Base-by-base conservation (phyloP, 2,888 invertebrate species). In the Phanerotoma sp. region DNA sequence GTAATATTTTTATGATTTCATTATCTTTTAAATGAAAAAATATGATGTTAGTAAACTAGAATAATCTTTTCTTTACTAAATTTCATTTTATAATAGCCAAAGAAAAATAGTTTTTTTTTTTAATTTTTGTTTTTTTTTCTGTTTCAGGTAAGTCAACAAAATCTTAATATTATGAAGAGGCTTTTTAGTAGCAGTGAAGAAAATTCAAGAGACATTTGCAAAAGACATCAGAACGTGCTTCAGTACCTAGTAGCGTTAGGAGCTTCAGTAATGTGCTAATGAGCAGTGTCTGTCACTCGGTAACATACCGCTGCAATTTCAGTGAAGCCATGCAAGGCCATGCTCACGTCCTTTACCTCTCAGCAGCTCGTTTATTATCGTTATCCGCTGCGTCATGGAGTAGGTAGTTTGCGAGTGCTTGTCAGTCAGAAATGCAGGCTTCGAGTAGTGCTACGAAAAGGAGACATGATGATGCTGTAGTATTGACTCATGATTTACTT, bases 121-220 rank as follows among this genome's bases (percentile, higher is more conserved):
- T 21, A 30, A 18, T 38, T n/a, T 13, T 32, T 52, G 42, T 16
- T 22, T 33, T 35, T 25, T 38, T 33, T 15, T 57, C 37, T 64
- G 57, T 69, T 69, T 57, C 63, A 69, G 69, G 69, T 69, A 60
- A 67, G 69, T 41, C 13, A 21, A 6, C 21, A 28, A n/a, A 7
- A 25, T 9, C 25, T 25, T 25, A 25, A 25, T 25, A 25, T 5
- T 9, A 25, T 25, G 25, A 25, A 7, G 25, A 25, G 9, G 25
- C 25, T 25, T 25, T 25, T 25, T 9, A 25, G 25, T 9, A 25
- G 25, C 7, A 25, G 25, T 25, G 9, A 25, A 25, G 25, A 25
- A 25, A 25, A 25, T 25, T 25, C 25, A 25, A 25, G 25, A 25
- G 25, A 25, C 25, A 25, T 25, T 25, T 25, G 25, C 25, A 25